Base-by-base conservation (phyloP, 2,797 vertebrate species). In the Rhynchotus rufescens region DNA sequence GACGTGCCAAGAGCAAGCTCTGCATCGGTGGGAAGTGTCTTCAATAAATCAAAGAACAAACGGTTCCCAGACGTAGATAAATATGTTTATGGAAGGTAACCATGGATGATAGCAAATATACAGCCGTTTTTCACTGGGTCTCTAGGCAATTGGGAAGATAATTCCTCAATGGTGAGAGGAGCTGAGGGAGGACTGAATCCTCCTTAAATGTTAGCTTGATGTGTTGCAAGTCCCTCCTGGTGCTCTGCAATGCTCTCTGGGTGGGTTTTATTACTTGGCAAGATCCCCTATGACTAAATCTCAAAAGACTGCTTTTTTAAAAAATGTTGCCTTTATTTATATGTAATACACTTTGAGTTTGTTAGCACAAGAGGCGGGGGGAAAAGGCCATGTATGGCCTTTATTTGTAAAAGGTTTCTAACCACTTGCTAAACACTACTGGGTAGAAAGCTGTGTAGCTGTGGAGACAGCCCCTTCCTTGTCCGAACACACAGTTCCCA, bases 241-340 rank as follows among this genome's bases (percentile, higher is more conserved):
- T 49, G 47, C 47, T 49, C 47, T 49, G 47, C 45, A 67, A 20
- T 23, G 14, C 34, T 80, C 83, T 89, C 65, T 93, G 38, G 79
- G 62, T 60, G 80, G 44, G 52, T 65, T 88, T 93, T 84, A 81
- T 91, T 91, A 82, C 67, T 95, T 95, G 89, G 85, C 92, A 87
- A 76, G 32, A 47, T 57, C 47, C 1, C 6, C 45, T 77, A 44
- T 94, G 91, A 87, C 82, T 95, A 80, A 88, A 89, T 88, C 85
- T 88, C 52, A 59, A 38, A 91, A 83, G 73, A 64, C 72, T 89
- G 61, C 13, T 36, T 61, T 61, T 86, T 23, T 20, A 21, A 22
- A 30, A 40, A 68, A 80, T 56, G 40, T 88, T 91, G 74, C 44
- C n/a, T 75, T 86, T 91, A 75, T 87, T 92, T 92, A 52, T 84